phyloP scores from a whole-genome alignment of 2,888 invertebrate species.

The Leuctra nigra region DNA sequence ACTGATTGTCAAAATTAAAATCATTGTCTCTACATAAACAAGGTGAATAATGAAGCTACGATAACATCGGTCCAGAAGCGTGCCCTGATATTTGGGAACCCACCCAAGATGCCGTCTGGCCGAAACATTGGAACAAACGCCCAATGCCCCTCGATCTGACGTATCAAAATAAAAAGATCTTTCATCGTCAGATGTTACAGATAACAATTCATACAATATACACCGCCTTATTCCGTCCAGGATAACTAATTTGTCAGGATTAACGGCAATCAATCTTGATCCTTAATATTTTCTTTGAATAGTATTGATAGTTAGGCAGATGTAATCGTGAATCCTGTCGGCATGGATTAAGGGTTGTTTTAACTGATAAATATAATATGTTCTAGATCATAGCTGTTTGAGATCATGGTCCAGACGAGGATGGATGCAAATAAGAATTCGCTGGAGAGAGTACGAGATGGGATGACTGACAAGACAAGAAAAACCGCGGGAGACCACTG shows the following conservation, averaged over 20 bases:
- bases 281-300: too few species aligned
- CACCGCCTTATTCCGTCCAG: background rate
- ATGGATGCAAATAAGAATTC: too few species aligned
- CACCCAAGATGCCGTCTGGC: slow-evolving; percentile 9
- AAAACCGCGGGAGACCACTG: slow-evolving; percentile 3
- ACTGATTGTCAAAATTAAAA: slow-evolving; percentile 2
- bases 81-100: background rate
- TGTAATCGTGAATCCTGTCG: too few species aligned
- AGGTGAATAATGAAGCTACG: background rate
- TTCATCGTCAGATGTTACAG: background rate
- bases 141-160: slow-evolving; percentile 8
- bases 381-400: too few species aligned
- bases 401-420: too few species aligned
- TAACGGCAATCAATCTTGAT: slow-evolving; percentile 8
- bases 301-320: too few species aligned
- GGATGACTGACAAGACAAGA: background rate
- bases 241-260: slow-evolving; percentile 12
- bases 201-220: background rate
- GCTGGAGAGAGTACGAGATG: background rate
- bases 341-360: too few species aligned
- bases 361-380: too few species aligned
- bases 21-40: background rate
- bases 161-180: slow-evolving; percentile 3
- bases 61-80: background rate
- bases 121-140: slow-evolving; percentile 9